Base-by-base conservation (phyloP, 2,797 vertebrate genomes). In the Setipinna tenuifilis region DNA sequence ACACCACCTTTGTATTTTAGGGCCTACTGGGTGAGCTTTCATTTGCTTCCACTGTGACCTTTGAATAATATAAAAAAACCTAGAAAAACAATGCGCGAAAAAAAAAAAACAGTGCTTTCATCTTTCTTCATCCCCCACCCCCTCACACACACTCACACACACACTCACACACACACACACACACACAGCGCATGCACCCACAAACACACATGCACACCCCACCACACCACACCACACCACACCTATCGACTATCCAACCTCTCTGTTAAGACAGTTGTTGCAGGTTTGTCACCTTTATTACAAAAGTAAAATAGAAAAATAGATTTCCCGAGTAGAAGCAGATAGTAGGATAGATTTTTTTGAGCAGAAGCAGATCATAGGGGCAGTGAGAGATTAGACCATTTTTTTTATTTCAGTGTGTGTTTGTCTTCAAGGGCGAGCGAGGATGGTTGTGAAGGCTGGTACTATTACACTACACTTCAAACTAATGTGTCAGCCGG, bases 41-140 rank as follows among this genome's bases (percentile, higher is more conserved):
- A 83, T 54, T 84, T 61, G n/a, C 83, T 85, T 88, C 83, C 85
- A 41, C 82, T 83, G 83, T 88, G 88, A 88, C 87, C 93, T 93
- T 92, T 88, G 83, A 44, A 78, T 78, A 59, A 54, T 54, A 14
- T 54, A 54, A 54, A 3, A 14, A 54, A 9, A 54, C n/a, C n/a
- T 12, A 50, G 7, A 59, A 59, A 59, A 59, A 35, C 17, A 65
- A 25, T 23, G 11, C n/a, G n/a, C n/a, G 23, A 7, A 23, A 6
- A 62, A 11, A 78, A 81, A 50, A 86, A 93, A 91, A 88, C 87
- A 23, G 82, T 87, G 11, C 23, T 87, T 82, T 25, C 87, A 89
- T 68, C 86, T 87, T 35, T 85, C 86, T 87, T 85, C 75, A 82
- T 83, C 50, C 48, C 17, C 83, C 78, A 85, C 83, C 87, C 48